These are phyloP conservation scores for Adelphocoris suturalis DNA, from an alignment of 2,888 invertebrate genomes.

Conservation along the genomic window DNA sequence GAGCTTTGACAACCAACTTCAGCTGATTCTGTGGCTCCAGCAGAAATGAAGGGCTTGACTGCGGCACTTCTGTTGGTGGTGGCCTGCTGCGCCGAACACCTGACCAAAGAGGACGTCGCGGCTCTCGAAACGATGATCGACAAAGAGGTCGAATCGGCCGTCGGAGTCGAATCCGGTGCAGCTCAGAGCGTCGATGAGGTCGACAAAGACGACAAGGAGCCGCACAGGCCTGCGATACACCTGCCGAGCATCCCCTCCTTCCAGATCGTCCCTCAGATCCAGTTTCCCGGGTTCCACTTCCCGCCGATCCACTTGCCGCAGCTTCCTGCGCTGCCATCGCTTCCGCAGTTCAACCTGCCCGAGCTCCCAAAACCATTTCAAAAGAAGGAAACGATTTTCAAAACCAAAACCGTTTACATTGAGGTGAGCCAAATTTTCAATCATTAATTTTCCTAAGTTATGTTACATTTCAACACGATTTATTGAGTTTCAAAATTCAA, in stretches of 20 bases:
- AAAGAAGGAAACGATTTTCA: constrained; percentile 45
- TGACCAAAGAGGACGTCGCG: constrained; percentile 31
- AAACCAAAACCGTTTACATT: constrained; percentile 57
- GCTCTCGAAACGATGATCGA: background rate
- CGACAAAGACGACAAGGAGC: constrained; percentile 50
- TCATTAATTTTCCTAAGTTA: no score
- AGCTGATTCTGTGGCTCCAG: background rate
- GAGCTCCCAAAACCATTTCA: constrained; percentile 25
- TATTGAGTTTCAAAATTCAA: no score
- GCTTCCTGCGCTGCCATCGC: constrained; percentile 42
- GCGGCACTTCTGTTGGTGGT: constrained; percentile 41
- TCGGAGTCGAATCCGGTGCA: background rate
- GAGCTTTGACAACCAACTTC: background rate
- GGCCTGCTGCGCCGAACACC: constrained; percentile 40
- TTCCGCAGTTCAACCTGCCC: constrained; percentile 52
- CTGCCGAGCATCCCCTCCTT: constrained; percentile 56
- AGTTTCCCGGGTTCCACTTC: constrained; percentile 50
- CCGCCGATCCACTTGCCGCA: constrained; percentile 50
- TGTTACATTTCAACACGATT: no score
- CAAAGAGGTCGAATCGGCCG: background rate
- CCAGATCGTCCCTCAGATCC: constrained; percentile 55
- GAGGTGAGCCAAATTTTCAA: constrained; percentile 30
- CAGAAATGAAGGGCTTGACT: constrained; percentile 25
- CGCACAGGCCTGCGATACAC: constrained; percentile 40
- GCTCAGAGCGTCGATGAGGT: background rate